These are phyloP conservation scores for Tamias sibiricus DNA, from an alignment of 2,113 vertebrate genomes.

Conservation along the genomic window DNA sequence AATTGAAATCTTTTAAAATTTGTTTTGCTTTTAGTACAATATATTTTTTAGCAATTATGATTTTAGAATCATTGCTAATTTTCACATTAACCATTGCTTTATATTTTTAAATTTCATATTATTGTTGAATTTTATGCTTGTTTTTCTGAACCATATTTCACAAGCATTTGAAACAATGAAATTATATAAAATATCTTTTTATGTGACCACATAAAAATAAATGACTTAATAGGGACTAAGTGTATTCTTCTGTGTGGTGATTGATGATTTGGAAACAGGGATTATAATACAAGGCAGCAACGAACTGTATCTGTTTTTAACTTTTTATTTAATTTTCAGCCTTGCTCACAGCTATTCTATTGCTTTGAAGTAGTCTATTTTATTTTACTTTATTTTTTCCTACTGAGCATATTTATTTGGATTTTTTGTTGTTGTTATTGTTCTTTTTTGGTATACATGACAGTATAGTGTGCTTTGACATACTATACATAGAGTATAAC, in stretches of 20 bases:
- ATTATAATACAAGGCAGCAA: neutral
- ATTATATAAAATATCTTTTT: neutral
- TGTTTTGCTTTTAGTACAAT: neutral
- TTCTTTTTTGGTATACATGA: too few species aligned
- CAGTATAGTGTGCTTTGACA: too few species aligned
- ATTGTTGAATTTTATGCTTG: neutral
- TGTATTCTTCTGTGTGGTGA: neutral
- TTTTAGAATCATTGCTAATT: neutral
- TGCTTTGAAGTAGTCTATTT: neutral
- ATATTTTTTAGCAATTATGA: neutral
- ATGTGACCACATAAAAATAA: neutral
- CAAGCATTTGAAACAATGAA: neutral
- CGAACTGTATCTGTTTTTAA: neutral
- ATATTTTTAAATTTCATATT: conserved; percentile 40
- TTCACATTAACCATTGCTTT: conserved; percentile 13
- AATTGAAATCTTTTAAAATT: neutral
- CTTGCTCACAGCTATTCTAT: neutral
- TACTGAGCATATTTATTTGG: too few species aligned
- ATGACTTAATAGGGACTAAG: neutral
- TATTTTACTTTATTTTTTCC: too few species aligned
- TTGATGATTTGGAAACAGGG: neutral
- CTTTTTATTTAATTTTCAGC: neutral
- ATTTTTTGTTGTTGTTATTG: too few species aligned
- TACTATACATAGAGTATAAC: too few species aligned
- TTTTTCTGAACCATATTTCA: conserved; percentile 16